These are phyloP conservation scores for Rhabdomys dilectus DNA, from an alignment of 2,113 vertebrate species.

Conservation along the genomic window DNA sequence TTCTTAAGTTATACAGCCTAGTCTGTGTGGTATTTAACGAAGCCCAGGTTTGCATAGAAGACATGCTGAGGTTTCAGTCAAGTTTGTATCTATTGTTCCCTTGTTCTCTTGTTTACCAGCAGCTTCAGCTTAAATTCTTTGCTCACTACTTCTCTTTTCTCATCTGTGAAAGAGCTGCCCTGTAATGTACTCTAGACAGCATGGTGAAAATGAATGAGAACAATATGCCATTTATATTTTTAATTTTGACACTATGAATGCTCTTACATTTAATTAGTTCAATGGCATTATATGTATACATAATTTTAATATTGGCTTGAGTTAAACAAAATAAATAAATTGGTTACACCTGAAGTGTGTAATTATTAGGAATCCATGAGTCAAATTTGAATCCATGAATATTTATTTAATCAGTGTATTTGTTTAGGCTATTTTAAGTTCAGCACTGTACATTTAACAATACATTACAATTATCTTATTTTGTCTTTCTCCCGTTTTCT, in stretches of 20 bases:
- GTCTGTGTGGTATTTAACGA: background rate
- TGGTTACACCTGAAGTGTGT: no score
- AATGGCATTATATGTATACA: background rate
- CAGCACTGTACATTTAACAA: background rate
- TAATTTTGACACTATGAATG: background rate
- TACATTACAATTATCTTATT: background rate
- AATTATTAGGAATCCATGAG: background rate
- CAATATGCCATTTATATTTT: background rate
- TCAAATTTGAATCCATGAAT: background rate
- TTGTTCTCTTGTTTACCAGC: background rate
- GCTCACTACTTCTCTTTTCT: background rate
- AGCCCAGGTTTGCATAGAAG: background rate
- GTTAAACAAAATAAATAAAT: background rate
- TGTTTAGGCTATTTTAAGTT: background rate
- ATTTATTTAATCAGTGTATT: background rate
- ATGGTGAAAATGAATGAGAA: background rate
- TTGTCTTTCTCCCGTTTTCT: background rate
- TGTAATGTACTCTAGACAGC: background rate
- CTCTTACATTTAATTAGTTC: background rate
- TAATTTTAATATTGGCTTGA: background rate
- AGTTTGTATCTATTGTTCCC: background rate
- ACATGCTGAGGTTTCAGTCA: background rate
- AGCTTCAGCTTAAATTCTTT: background rate
- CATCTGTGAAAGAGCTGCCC: background rate
- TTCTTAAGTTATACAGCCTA: background rate